A percentile compares a stretch with the other conserved stretches of the same genome.
Conservation (phyloP, 1,140 invertebrate genomes). For the Xylocopa sonorina region DNA sequence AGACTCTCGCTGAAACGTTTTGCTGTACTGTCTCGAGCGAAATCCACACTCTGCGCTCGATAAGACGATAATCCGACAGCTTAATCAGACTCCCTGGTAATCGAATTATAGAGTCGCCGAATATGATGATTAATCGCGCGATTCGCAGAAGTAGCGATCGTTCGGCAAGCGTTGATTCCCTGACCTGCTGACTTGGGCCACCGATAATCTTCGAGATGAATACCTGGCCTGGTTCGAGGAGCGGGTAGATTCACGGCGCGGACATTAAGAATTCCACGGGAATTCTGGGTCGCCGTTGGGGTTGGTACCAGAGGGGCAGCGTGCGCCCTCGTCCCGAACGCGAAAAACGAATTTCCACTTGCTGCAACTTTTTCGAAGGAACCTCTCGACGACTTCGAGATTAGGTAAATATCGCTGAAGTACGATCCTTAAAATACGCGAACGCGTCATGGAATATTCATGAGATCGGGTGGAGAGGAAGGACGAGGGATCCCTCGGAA, state of each 20-base stretch:
- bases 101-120: conserved; percentile 21
- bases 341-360: background rate
- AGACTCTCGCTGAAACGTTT: background rate
- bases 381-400: too few relatives aligned
- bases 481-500: too few relatives aligned
- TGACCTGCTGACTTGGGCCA: conserved; percentile 13
- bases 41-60: background rate
- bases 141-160: background rate
- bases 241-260: background rate
- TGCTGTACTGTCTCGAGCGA: background rate
- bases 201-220: conserved; percentile 35
- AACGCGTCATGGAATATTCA: background rate
- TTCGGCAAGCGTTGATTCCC: background rate
- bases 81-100: conserved; percentile 40
- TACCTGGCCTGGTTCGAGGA: background rate
- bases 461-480: too few relatives aligned
- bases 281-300: background rate
- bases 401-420: background rate
- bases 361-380: background rate
- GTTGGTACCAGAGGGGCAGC: background rate
- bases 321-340: background rate
- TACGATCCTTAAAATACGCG: background rate
- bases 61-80: conserved; percentile 9
- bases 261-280: conserved; percentile 5
- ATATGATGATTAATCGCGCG: conserved; percentile 40